These are phyloP conservation scores for Spilogale gracilis DNA, from an alignment of 2,113 vertebrate genomes.

Conservation along the genomic window DNA sequence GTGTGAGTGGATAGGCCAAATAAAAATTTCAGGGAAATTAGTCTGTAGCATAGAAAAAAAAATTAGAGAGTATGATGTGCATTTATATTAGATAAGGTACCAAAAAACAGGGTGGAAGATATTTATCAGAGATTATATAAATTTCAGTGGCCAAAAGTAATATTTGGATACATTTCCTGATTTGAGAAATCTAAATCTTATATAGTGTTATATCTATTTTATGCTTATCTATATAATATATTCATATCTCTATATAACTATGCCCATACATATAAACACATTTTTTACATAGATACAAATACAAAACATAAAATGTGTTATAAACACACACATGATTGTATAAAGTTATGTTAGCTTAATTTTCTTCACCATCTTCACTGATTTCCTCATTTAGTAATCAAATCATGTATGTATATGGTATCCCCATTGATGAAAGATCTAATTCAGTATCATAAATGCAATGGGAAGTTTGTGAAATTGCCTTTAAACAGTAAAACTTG, in stretches of 20 bases:
- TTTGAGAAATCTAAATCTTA: not conserved
- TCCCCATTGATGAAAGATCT: not conserved
- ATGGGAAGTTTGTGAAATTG: not conserved
- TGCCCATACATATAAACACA: not conserved
- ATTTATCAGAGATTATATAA: not conserved
- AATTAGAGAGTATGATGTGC: not conserved
- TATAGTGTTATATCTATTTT: not conserved
- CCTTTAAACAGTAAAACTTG: not conserved
- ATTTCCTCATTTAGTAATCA: not conserved
- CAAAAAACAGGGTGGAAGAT: not conserved
- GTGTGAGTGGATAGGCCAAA: not conserved
- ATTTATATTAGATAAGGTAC: not conserved
- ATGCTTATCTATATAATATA: not conserved
- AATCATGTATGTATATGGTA: not conserved
- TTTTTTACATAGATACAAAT: not conserved
- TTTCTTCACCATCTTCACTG: not conserved
- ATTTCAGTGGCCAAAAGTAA: not conserved
- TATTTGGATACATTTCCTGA: not conserved
- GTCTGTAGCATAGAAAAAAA: not conserved
- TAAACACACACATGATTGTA: not conserved
- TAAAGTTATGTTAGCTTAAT: not conserved
- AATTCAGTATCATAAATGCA: not conserved
- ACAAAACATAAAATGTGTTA: not conserved
- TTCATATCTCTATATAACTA: not conserved
- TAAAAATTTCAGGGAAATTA: slow-evolving; percentile 32